Percentiles rank a stretch among this genome's conserved stretches.
These are phyloP conservation scores for Botia almorhae DNA, from an alignment of 2,797 vertebrate genomes.

Conservation along the genomic window DNA sequence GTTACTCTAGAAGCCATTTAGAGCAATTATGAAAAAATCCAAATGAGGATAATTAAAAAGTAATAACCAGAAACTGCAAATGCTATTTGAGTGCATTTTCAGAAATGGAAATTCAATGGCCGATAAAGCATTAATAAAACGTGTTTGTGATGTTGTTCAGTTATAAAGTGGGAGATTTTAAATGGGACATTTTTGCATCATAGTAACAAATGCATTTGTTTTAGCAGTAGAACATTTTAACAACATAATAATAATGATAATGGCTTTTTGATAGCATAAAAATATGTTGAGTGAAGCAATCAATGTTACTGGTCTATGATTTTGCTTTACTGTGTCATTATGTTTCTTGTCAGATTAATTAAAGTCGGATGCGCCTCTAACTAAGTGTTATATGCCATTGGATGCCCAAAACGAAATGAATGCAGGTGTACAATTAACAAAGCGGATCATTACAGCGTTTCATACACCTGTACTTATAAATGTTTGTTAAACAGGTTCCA, in stretches of 20 bases:
- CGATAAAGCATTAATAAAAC: conserved; percentile 35
- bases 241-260: conserved; percentile 10
- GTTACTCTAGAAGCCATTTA: conserved; percentile 39
- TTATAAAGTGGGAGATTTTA: conserved; percentile 8
- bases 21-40: conserved; percentile 28
- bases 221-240: conserved; percentile 10
- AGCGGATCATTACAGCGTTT: neutral
- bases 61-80: conserved; percentile 46
- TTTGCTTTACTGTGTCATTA: neutral
- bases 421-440: neutral
- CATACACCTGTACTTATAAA: neutral
- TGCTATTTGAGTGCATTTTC: conserved; percentile 21
- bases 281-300: neutral
- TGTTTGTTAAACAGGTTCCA: neutral
- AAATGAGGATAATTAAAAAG: conserved; percentile 50
- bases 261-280: conserved; percentile 22
- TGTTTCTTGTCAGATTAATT: neutral
- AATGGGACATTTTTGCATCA: neutral
- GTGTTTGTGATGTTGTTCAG: conserved; percentile 7
- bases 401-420: neutral
- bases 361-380: too few species aligned
- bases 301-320: neutral
- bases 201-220: conserved; percentile 13
- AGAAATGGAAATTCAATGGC: conserved; percentile 25
- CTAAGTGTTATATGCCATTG: neutral